These are phyloP conservation scores for Brienomyrus longianalis DNA, from an alignment of 2,113 vertebrate genomes.

Conservation along the genomic window DNA sequence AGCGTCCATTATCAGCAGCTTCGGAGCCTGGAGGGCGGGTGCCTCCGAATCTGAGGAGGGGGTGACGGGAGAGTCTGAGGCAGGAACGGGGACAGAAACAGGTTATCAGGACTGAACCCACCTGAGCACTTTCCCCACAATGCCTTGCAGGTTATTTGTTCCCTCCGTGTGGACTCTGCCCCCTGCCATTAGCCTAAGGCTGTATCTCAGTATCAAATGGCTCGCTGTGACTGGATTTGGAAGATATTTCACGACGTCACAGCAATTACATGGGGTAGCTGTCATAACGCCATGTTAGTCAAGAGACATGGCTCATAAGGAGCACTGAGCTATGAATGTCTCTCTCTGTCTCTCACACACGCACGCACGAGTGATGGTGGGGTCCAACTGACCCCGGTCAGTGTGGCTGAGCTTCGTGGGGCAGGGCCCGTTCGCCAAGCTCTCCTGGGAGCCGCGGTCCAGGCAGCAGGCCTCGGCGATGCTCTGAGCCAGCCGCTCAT, in stretches of 20 bases:
- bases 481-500: slow-evolving; percentile 89
- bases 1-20: slow-evolving; percentile 88
- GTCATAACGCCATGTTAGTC: neutral
- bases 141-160: neutral
- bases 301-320: neutral
- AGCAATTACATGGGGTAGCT: neutral
- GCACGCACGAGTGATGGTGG: neutral
- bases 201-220: neutral
- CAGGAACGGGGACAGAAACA: neutral
- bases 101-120: neutral
- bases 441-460: slow-evolving; percentile 62
- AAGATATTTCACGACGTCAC: neutral
- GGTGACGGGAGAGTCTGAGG: slow-evolving; percentile 77
- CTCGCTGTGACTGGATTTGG: neutral
- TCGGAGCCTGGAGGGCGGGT: slow-evolving; percentile 74
- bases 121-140: neutral
- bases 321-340: neutral
- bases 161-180: neutral
- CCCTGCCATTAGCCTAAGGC: neutral
- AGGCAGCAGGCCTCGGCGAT: slow-evolving; percentile 88
- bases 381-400: slow-evolving; percentile 69
- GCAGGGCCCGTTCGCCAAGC: slow-evolving; percentile 61
- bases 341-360: neutral
- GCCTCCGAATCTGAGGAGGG: slow-evolving; percentile 77
- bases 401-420: slow-evolving; percentile 65